phyloP scores from a whole-genome alignment of 2,888 invertebrate genomes.

The Phaedon cochleariae region DNA sequence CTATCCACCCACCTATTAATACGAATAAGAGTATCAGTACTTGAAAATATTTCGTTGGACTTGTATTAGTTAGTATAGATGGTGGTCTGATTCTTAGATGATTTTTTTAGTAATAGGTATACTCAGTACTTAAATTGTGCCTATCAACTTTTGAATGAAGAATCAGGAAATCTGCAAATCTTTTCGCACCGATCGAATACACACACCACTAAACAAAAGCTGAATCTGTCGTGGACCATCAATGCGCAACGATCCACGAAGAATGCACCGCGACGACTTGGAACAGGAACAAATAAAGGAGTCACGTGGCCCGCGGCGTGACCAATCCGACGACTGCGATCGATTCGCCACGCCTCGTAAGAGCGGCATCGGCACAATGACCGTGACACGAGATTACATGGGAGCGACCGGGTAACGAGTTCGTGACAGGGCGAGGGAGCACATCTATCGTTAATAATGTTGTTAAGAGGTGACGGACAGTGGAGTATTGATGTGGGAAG shows the following conservation, averaged over 20 bases:
- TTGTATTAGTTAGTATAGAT: too few relatives aligned
- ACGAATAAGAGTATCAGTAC: too few relatives aligned
- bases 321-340: slow-evolving; percentile 62
- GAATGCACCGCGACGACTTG: slow-evolving; percentile 38
- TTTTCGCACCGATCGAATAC: neutral
- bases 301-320: slow-evolving; percentile 69
- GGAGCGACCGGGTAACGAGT: slow-evolving; percentile 47
- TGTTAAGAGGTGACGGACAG: slow-evolving; percentile 22
- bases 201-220: neutral
- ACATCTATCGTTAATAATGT: slow-evolving; percentile 26
- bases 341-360: slow-evolving; percentile 59
- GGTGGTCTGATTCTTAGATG: too few relatives aligned
- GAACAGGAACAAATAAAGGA: slow-evolving; percentile 29
- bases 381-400: slow-evolving; percentile 60
- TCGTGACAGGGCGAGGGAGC: slow-evolving; percentile 14
- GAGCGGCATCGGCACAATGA: slow-evolving; percentile 57
- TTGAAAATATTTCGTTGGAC: too few relatives aligned
- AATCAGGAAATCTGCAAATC: too few relatives aligned
- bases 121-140: too few relatives aligned
- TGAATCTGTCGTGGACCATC: slow-evolving; percentile 36
- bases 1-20: too few relatives aligned
- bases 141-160: too few relatives aligned
- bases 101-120: too few relatives aligned
- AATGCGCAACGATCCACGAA: slow-evolving; percentile 48
- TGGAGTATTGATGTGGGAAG: slow-evolving; percentile 16